phyloP scores from a whole-genome alignment of 1,140 invertebrate species.

The Cepaea nemoralis region DNA sequence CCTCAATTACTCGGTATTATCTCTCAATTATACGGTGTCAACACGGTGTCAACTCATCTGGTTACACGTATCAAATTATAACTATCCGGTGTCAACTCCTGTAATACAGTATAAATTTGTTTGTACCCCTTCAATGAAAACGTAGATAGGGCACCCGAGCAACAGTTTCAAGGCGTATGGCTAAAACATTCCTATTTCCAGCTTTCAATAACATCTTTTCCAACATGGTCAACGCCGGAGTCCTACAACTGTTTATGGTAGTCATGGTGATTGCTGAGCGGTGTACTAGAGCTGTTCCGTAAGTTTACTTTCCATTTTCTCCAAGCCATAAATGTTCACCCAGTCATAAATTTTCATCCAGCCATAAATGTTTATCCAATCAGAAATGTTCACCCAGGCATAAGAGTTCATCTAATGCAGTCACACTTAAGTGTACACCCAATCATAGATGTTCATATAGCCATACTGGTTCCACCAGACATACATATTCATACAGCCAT shows the following conservation, averaged over 20 bases:
- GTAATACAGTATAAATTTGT: no score
- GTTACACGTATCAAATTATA: no score
- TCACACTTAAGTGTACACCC: no score
- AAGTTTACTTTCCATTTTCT: neutral
- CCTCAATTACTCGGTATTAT: no score
- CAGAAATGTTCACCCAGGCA: neutral
- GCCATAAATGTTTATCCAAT: neutral
- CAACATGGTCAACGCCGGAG: neutral
- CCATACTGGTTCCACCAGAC: no score
- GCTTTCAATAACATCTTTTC: neutral
- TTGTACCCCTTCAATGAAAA: neutral
- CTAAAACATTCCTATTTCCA: neutral
- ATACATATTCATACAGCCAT: no score
- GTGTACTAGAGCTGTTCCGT: conserved; percentile 36
- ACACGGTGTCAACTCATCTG: no score
- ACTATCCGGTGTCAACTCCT: no score
- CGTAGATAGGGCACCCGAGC: neutral
- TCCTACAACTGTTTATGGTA: conserved; percentile 24
- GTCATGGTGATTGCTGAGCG: conserved; percentile 21
- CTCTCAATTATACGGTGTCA: no score
- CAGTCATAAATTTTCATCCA: no score
- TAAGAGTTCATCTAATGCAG: neutral
- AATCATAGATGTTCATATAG: no score
- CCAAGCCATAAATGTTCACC: neutral
- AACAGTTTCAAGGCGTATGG: neutral